Percentiles rank a stretch among this genome's conserved stretches.
phyloP scores from a whole-genome alignment of 35 echinoderm and acorn worm species.

The Amphiura filiformis region DNA sequence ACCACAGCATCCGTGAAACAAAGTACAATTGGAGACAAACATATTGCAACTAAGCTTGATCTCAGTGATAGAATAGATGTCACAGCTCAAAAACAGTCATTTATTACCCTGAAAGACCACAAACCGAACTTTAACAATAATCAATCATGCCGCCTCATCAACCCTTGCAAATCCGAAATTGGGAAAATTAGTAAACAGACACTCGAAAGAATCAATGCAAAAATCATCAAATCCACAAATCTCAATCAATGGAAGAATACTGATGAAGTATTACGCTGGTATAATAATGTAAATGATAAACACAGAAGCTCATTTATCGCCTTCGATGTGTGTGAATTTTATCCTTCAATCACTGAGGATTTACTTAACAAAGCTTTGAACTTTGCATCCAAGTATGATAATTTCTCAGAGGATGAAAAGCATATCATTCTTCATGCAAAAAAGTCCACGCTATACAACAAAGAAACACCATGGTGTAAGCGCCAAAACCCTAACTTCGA shows the following conservation, averaged over 20 bases:
- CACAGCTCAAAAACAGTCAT: background rate
- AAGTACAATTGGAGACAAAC: background rate
- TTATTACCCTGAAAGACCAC: background rate
- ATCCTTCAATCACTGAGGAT: slow-evolving; percentile 5
- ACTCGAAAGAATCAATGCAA: background rate
- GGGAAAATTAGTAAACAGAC: background rate
- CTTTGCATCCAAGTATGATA: background rate
- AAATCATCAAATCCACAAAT: background rate
- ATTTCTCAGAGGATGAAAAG: background rate
- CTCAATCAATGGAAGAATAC: slow-evolving; percentile 24
- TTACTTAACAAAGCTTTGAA: background rate
- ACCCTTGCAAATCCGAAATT: no score
- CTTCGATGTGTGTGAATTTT: no score
- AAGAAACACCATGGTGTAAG: background rate
- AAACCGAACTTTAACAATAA: no score
- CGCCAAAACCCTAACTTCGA: background rate
- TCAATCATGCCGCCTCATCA: no score
- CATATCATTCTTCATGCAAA: slow-evolving; percentile 4
- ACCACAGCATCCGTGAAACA: background rate
- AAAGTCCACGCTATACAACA: background rate
- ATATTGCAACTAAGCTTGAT: background rate
- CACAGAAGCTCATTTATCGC: background rate
- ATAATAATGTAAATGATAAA: background rate
- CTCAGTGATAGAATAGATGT: background rate
- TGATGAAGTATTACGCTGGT: background rate